Evolutionary conservation across 2,888 invertebrate genomes (phyloP).

Genomic region (Lithosia quadra): DNA sequence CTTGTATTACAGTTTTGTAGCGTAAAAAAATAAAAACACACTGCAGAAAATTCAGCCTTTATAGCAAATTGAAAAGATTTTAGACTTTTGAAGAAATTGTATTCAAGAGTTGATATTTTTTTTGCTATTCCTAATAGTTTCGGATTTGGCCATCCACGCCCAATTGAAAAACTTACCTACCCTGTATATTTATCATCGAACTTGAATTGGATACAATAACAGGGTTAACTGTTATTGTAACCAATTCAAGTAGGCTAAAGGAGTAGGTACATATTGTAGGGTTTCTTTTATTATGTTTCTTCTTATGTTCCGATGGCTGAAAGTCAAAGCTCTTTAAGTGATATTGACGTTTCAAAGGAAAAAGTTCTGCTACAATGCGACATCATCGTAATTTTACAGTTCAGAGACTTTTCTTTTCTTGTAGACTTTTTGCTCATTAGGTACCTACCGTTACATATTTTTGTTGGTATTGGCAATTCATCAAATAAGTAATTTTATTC

Average conservation of each 20-base stretch:
- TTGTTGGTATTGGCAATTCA: neutral
- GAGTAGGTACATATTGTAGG: neutral
- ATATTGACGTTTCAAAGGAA: neutral
- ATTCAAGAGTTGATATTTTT: no score
- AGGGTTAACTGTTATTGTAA: neutral
- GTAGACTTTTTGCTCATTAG: neutral
- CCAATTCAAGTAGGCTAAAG: neutral
- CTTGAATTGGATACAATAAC: no score
- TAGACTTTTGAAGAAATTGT: conserved; percentile 2
- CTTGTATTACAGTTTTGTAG: neutral
- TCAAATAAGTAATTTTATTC: no score
- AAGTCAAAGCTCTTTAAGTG: neutral
- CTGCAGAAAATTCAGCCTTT: no score
- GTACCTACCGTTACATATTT: neutral
- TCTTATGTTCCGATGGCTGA: neutral
- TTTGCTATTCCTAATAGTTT: no score
- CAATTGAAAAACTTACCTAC: no score
- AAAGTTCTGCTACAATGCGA: conserved; percentile 1
- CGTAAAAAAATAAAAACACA: neutral
- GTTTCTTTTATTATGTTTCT: no score
- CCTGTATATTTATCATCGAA: no score
- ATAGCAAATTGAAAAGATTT: neutral
- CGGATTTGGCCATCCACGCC: no score
- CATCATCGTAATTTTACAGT: conserved; percentile 4
- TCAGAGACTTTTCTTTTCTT: neutral